phyloP scores from a whole-genome alignment of 2,113 vertebrate genomes.

The Desmodus rotundus region DNA sequence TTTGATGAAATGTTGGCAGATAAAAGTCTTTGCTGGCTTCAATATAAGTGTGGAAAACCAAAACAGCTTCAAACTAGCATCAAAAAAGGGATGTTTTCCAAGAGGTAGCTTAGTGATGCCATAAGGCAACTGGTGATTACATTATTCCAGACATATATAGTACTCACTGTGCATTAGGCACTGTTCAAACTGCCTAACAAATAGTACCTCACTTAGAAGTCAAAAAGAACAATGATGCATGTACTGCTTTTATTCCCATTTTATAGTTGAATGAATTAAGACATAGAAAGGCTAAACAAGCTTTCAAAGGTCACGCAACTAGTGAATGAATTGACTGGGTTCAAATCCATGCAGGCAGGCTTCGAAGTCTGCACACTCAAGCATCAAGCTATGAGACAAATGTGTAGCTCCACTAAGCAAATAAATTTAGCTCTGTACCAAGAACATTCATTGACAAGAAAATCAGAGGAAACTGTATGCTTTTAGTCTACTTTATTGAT shows the following conservation, averaged over 20 bases:
- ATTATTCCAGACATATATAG: not conserved
- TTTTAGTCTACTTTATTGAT: not conserved
- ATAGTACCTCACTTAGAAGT: not conserved
- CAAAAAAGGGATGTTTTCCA: not conserved
- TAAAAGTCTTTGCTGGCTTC: not conserved
- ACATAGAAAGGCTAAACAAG: not conserved
- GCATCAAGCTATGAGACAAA: not conserved
- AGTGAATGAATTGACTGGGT: not conserved
- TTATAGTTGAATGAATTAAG: not conserved
- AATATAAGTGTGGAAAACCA: not conserved
- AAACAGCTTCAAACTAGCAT: not conserved
- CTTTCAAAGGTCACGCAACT: not conserved
- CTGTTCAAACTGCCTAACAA: not conserved
- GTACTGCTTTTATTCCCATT: not conserved
- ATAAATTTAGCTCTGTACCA: not conserved
- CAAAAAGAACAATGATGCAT: not conserved
- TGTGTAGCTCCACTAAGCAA: not conserved
- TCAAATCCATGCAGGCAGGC: not conserved
- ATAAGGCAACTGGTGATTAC: not conserved
- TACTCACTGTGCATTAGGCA: not conserved
- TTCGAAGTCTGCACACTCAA: not conserved
- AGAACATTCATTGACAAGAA: not conserved
- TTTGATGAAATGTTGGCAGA: not conserved
- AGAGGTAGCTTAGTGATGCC: not conserved
- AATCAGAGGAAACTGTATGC: not conserved